Conservation (phyloP, 1,140 invertebrate genomes). For the Zaprionus africanus region DNA sequence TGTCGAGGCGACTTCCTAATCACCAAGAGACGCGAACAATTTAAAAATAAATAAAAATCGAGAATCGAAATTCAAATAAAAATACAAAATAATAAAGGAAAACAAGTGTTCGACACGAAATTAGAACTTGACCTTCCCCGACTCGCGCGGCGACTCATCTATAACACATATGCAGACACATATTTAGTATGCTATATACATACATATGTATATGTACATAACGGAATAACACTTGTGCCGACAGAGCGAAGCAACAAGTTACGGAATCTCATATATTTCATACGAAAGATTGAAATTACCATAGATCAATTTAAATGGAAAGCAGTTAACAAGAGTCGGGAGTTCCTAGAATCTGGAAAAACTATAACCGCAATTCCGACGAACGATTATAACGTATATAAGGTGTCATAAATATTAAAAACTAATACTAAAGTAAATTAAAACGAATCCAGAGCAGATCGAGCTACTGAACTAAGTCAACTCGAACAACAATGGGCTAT, state of each 20-base stretch:
- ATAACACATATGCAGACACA: slow-evolving; percentile 1
- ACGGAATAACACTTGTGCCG: slow-evolving; percentile 28
- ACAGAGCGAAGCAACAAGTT: slow-evolving; percentile 32
- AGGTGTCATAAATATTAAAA: background rate
- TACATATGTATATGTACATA: background rate
- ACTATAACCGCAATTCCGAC: slow-evolving; percentile 6
- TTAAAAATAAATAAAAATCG: slow-evolving; percentile 35
- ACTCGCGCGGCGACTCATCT: slow-evolving; percentile 13
- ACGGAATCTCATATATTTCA: slow-evolving; percentile 26
- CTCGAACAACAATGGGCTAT: slow-evolving; percentile 60
- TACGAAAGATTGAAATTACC: background rate
- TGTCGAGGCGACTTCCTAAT: slow-evolving; percentile 58
- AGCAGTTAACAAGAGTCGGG: background rate
- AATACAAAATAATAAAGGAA: slow-evolving; percentile 25
- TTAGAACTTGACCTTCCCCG: slow-evolving; percentile 56
- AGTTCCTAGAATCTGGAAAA: slow-evolving; percentile 4
- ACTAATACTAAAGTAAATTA: background rate
- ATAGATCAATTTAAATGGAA: slow-evolving; percentile 10
- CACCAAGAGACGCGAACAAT: slow-evolving; percentile 24
- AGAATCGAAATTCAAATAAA: slow-evolving; percentile 31
- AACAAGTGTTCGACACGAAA: slow-evolving; percentile 30
- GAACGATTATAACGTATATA: background rate
- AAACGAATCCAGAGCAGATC: background rate
- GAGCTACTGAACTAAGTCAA: slow-evolving; percentile 3
- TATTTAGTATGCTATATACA: background rate